Conservation (phyloP, 1,140 invertebrate species). For the Drosophila obscura region DNA sequence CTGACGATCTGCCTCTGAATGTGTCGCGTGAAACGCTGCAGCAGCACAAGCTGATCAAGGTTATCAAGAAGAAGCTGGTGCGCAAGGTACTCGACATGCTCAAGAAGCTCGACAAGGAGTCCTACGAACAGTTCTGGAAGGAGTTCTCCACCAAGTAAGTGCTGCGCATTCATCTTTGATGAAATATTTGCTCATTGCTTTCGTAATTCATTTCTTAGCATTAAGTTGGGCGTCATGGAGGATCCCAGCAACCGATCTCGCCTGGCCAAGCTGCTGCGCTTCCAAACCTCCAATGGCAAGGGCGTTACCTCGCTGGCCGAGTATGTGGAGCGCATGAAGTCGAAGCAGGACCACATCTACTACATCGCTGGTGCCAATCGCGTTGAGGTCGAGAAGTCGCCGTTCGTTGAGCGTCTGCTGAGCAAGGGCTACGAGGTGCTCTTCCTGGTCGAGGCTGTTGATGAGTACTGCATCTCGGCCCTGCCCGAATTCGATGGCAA, state of each 20-base stretch:
- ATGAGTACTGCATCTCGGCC: conserved; percentile 98
- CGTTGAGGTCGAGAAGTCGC: conserved; percentile 95
- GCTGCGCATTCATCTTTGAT: neutral
- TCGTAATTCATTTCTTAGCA: conserved; percentile 84
- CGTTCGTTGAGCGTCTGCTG: conserved; percentile 97
- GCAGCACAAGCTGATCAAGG: conserved; percentile 99
- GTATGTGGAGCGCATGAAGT: conserved; percentile 98
- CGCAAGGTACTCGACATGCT: conserved; percentile 99
- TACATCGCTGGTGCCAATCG: conserved; percentile 96
- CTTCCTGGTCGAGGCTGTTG: conserved; percentile 97
- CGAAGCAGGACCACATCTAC: conserved; percentile 98
- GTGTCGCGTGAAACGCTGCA: conserved; percentile 99
- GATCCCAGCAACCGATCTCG: conserved; percentile 98
- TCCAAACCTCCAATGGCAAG: conserved; percentile 92
- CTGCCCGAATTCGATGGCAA: conserved; percentile 99
- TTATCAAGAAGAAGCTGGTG: conserved; percentile 99
- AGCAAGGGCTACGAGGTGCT: conserved; percentile 98
- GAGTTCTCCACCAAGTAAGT: conserved; percentile 98
- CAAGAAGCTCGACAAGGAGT: conserved; percentile 96
- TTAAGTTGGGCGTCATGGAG: conserved; percentile 99
- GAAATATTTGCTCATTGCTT: neutral
- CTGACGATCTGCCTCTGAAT: conserved; percentile 99
- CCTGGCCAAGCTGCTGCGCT: conserved; percentile 96
- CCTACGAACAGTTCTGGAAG: conserved; percentile 98
- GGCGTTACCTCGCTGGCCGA: conserved; percentile 91